Evolutionary conservation across 2,797 vertebrate genomes (phyloP).

Genomic region (Sylvilagus floridanus): DNA sequence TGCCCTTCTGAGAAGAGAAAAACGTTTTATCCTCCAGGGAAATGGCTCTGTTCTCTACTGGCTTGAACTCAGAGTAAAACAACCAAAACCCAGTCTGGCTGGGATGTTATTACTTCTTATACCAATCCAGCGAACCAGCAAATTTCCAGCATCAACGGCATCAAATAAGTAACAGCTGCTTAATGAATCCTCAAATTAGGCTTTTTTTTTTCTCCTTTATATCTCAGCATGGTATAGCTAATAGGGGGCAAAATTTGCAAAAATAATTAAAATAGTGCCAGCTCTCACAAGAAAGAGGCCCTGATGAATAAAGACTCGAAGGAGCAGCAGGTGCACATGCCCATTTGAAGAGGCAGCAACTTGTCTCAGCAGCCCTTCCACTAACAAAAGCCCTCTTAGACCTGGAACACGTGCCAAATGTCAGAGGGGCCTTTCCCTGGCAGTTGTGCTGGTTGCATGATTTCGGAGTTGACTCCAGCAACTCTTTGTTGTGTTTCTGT

Average conservation of each 20-base stretch:
- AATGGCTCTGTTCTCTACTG: neutral
- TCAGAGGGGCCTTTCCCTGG: neutral
- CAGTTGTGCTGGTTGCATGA: conserved; percentile 18
- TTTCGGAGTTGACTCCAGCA: conserved; percentile 58
- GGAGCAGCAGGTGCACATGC: conserved; percentile 56
- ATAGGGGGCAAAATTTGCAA: conserved; percentile 61
- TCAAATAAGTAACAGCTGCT: conserved; percentile 67
- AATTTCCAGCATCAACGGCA: neutral
- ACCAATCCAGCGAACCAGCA: conserved; percentile 6
- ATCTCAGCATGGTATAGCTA: conserved; percentile 49
- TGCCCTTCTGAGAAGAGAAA: neutral
- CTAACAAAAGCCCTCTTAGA: conserved; percentile 42
- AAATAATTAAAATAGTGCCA: conserved; percentile 69
- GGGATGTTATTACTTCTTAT: neutral
- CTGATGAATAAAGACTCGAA: neutral
- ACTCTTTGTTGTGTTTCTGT: conserved; percentile 29
- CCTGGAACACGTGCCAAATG: neutral
- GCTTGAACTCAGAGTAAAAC: conserved; percentile 55
- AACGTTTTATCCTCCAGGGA: neutral
- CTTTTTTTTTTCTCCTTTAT: neutral
- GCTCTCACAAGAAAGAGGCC: conserved; percentile 27
- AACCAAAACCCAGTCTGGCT: neutral
- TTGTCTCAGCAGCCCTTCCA: neutral
- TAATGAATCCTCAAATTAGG: conserved; percentile 71
- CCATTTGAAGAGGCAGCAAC: conserved; percentile 52